Base-by-base conservation (phyloP, 2,888 invertebrate genomes). In the Noctua fimbriata region DNA sequence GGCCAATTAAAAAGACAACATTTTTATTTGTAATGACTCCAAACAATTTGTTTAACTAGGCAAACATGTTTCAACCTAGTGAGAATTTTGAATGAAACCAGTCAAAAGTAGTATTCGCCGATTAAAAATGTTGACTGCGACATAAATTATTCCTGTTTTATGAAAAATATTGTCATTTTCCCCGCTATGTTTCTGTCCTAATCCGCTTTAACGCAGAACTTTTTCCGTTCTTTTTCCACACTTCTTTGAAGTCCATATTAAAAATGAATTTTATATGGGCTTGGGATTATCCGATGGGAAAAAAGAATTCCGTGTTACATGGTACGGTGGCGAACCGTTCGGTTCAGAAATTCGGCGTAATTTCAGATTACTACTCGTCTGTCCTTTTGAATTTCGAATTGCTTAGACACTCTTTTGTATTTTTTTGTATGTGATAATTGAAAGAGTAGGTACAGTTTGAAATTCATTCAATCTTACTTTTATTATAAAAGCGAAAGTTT, bases 181-280 rank as follows among this genome's bases (percentile, higher is more conserved):
- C 21, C 28, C 60, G 67, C 55, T 36, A 12, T 55, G 41, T 71
- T 72, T 21, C 47, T 73, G 63, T 60, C 24, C 44, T 75, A 73
- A 83, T 85, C 87, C 76, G 76, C 84, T 87, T 86, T 36, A 73
- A 28, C 36, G 71, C 16, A 55, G 21, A 73, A 76, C 71, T 65
- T 85, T 65, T 65, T 73, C 32, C 73, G n/a, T 67, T 71, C 66
- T 79, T 73, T 73, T 69, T 47, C 69, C 65, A 73, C 74, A 79
- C 69, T 83, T 79, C 76, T 86, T 86, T 82, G 76, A 75, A 75
- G 74, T 83, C 21, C 71, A 77, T 83, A 85, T 87, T 85, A 85
- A 87, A 85, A 85, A 87, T 83, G 60, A 86, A 87, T 87, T 77
- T 79, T 79, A 77, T 75, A 83, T 76, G 70, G 41, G 69, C 58